A percentile compares a stretch with the other conserved stretches of the same genome.
Evolutionary conservation across 2,888 invertebrate species (phyloP).

Genomic region (Nomada ruficornis): DNA sequence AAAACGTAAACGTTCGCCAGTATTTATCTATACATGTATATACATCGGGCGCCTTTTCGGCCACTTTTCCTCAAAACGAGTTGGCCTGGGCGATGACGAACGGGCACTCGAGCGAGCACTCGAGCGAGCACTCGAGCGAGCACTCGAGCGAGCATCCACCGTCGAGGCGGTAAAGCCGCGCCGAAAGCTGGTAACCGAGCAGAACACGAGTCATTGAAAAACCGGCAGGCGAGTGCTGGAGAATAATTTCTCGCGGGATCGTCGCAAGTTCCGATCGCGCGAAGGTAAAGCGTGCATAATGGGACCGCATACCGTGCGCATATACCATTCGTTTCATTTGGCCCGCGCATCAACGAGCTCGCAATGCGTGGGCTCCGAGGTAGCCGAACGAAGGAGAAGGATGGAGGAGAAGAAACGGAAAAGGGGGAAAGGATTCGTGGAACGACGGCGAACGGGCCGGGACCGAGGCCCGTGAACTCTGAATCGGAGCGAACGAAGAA

Average conservation of each 20-base stretch:
- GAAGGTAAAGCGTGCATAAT: constrained; percentile 41
- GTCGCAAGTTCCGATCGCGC: constrained; percentile 39
- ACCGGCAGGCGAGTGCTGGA: neutral
- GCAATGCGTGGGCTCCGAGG: constrained; percentile 45
- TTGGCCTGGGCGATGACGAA: neutral
- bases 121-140: constrained; percentile 23
- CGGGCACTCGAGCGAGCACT: constrained; percentile 21
- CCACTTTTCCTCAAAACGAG: neutral
- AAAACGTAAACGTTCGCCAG: constrained; percentile 56
- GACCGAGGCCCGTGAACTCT: too few relatives aligned
- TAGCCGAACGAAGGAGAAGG: constrained; percentile 19
- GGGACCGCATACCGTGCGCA: constrained; percentile 39
- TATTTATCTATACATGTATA: neutral
- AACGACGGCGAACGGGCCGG: too few relatives aligned
- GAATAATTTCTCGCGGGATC: constrained; percentile 17
- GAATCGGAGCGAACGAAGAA: too few relatives aligned
- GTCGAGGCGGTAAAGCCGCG: neutral
- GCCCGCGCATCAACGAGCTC: constrained; percentile 43
- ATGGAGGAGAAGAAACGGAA: constrained; percentile 15
- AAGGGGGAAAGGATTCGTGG: constrained; percentile 2
- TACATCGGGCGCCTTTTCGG: neutral
- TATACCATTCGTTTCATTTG: constrained; percentile 13
- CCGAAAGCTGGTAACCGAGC: constrained; percentile 26
- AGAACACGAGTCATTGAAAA: constrained; percentile 38
- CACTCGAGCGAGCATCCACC: constrained; percentile 26